Conservation (phyloP, 2,797 vertebrate species). For the Gallinago stenura region DNA sequence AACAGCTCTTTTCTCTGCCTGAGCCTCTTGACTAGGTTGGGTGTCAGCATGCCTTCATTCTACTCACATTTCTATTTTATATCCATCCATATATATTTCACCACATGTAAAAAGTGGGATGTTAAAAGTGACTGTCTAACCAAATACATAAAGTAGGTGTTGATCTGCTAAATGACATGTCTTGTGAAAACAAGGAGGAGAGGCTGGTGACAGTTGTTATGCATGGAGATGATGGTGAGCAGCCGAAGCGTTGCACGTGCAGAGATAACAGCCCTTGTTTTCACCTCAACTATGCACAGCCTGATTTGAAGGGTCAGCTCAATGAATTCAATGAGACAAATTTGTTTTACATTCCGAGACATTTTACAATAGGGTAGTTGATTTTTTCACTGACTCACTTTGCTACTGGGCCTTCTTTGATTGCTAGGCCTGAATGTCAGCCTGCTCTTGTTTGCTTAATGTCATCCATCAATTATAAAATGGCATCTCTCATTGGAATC, state of each 20-base stretch:
- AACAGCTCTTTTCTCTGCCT: not conserved
- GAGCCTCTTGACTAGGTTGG: not conserved
- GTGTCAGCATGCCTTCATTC: not conserved
- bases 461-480: slow-evolving; percentile 17
- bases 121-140: not conserved
- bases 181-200: not conserved
- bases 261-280: not conserved
- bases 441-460: not conserved
- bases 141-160: not conserved
- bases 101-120: not conserved
- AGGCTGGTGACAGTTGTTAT: not conserved
- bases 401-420: not conserved
- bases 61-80: not conserved
- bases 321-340: not conserved
- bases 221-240: not conserved
- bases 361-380: not conserved
- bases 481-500: not conserved
- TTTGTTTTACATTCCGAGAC: not conserved
- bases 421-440: not conserved
- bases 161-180: not conserved
- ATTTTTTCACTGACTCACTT: slow-evolving; percentile 20
- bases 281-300: not conserved
- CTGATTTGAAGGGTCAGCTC: slow-evolving; percentile 18
- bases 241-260: not conserved
- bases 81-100: not conserved